Percentiles rank a stretch among this genome's conserved stretches.
phyloP scores from a whole-genome alignment of 64 coral and sea anemone species.

The Anthopleura sola region DNA sequence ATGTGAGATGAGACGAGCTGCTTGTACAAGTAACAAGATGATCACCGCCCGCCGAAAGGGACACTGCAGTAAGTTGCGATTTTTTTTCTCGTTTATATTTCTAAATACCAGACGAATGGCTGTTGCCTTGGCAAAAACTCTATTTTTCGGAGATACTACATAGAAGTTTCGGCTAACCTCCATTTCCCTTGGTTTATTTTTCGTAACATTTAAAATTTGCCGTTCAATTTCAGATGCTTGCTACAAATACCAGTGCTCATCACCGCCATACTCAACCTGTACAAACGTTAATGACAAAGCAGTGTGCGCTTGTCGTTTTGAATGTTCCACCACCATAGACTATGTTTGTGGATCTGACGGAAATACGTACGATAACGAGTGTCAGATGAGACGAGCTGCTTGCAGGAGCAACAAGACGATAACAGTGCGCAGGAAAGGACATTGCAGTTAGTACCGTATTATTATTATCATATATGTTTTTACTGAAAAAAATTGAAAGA shows the following conservation, averaged over 20 bases:
- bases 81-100: too few relatives aligned
- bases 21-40: conserved; percentile 10
- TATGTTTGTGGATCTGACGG: conserved; percentile 24
- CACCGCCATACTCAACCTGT: conserved; percentile 5
- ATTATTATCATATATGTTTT: too few relatives aligned
- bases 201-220: too few relatives aligned
- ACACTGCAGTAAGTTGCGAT: background rate
- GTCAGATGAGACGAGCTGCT: background rate
- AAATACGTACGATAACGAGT: background rate
- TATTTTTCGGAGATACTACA: too few relatives aligned
- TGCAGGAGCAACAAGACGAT: background rate
- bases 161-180: too few relatives aligned
- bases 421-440: conserved; percentile 10
- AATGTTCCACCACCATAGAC: background rate
- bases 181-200: too few relatives aligned
- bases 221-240: too few relatives aligned
- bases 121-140: too few relatives aligned
- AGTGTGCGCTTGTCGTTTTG: background rate
- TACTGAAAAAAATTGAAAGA: too few relatives aligned
- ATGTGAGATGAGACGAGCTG: conserved; percentile 8
- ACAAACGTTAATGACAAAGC: conserved; percentile 2
- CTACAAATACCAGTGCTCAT: background rate
- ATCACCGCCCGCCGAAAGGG: background rate
- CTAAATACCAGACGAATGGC: too few relatives aligned
- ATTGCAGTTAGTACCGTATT: conserved; percentile 21